These are phyloP conservation scores for Grammomys surdaster DNA, from an alignment of 2,113 vertebrate genomes.

Conservation along the genomic window DNA sequence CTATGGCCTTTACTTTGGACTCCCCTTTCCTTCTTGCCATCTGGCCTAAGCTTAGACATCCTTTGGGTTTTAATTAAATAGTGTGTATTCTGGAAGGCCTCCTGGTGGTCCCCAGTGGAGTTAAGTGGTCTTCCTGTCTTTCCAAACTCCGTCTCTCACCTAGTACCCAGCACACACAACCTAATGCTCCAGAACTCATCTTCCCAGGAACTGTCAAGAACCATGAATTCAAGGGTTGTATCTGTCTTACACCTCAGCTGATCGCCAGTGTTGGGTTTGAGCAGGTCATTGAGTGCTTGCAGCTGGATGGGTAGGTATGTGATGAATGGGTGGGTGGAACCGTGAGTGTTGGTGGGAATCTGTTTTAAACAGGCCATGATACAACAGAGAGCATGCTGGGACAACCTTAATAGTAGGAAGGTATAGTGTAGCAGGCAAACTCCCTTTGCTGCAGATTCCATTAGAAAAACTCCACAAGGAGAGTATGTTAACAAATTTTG, in stretches of 20 bases:
- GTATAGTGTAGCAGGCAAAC: background rate
- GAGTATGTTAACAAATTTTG: slow-evolving; percentile 35
- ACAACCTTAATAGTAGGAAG: background rate
- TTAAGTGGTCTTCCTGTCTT: background rate
- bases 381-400: background rate
- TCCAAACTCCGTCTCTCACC: background rate
- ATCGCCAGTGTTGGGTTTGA: background rate
- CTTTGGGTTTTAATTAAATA: background rate
- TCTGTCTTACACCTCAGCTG: background rate
- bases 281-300: background rate
- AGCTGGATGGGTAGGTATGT: background rate
- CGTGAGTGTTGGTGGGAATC: background rate
- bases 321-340: background rate
- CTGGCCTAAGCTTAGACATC: background rate
- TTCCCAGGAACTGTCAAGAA: background rate
- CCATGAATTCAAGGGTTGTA: background rate
- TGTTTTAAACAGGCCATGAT: background rate
- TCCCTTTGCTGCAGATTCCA: background rate
- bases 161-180: background rate
- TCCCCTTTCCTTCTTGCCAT: background rate
- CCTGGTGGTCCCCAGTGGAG: background rate
- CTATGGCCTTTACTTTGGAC: background rate
- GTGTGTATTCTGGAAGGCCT: accelerated
- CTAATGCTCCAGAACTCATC: background rate
- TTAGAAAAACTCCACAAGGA: slow-evolving; percentile 48